Conservation (phyloP, 2,888 invertebrate species). For the Stenodera caucasica region DNA sequence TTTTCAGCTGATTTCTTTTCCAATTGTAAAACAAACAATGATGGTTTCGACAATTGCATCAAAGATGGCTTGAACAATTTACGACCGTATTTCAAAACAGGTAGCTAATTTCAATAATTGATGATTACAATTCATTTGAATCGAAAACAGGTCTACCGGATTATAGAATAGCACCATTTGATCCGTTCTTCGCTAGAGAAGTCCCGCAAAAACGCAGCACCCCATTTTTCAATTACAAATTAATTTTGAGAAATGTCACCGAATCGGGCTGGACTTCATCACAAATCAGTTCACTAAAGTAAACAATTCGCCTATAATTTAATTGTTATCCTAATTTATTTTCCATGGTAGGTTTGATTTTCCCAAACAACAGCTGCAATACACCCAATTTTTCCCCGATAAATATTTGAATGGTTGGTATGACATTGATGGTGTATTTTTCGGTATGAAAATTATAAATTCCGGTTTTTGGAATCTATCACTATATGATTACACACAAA, state of each 20-base stretch:
- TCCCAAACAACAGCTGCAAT: slow-evolving; percentile 67
- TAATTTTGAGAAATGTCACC: slow-evolving; percentile 71
- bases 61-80: slow-evolving; percentile 72
- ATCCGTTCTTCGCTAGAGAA: slow-evolving; percentile 74
- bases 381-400: slow-evolving; percentile 82
- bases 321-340: too few species aligned
- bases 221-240: slow-evolving; percentile 67
- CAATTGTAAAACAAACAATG: slow-evolving; percentile 63
- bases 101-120: slow-evolving; percentile 51
- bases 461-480: slow-evolving; percentile 76
- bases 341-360: slow-evolving; percentile 72
- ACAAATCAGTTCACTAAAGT: slow-evolving; percentile 76
- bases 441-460: slow-evolving; percentile 65
- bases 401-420: slow-evolving; percentile 72
- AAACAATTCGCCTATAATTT: slow-evolving; percentile 30
- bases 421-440: slow-evolving; percentile 64
- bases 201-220: slow-evolving; percentile 66
- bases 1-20: slow-evolving; percentile 55
- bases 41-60: slow-evolving; percentile 73
- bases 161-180: slow-evolving; percentile 73
- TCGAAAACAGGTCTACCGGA: slow-evolving; percentile 72
- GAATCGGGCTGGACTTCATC: slow-evolving; percentile 78
- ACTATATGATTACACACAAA: slow-evolving; percentile 68
- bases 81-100: slow-evolving; percentile 70
- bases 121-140: neutral